Conservation (phyloP, 2,797 vertebrate species). For the Protosalanx chinensis region DNA sequence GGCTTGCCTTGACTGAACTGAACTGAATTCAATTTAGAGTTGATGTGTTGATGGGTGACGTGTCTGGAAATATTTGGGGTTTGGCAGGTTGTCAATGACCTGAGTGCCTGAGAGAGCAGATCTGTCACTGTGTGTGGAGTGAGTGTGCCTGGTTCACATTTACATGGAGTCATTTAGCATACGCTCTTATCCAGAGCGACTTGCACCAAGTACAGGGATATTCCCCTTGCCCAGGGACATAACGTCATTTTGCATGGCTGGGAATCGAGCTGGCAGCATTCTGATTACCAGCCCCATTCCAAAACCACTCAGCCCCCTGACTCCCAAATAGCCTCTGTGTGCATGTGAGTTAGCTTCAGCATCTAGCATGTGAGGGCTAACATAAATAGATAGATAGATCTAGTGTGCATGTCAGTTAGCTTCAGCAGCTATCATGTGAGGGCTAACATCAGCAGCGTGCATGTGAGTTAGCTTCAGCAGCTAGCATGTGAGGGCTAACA, state of each 20-base stretch:
- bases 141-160: not conserved
- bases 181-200: too few species aligned
- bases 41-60: constrained; percentile 23
- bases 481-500: too few species aligned
- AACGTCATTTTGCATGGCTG: not conserved
- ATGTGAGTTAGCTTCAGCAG: too few species aligned
- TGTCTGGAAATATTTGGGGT: constrained; percentile 14
- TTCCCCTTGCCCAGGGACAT: not conserved
- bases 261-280: not conserved
- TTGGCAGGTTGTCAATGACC: constrained; percentile 23
- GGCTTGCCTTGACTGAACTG: constrained; percentile 18
- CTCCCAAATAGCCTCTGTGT: not conserved
- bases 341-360: not conserved
- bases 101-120: not conserved
- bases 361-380: not conserved
- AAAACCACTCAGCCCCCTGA: not conserved
- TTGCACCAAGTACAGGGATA: not conserved
- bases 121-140: not conserved
- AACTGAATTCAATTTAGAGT: constrained; percentile 43
- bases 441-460: not conserved
- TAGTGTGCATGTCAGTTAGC: not conserved
- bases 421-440: constrained; percentile 36
- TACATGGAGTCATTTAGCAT: too few species aligned
- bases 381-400: too few species aligned
- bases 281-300: not conserved